These are phyloP conservation scores for Trilocha varians DNA, from an alignment of 2,888 invertebrate genomes.

Conservation along the genomic window DNA sequence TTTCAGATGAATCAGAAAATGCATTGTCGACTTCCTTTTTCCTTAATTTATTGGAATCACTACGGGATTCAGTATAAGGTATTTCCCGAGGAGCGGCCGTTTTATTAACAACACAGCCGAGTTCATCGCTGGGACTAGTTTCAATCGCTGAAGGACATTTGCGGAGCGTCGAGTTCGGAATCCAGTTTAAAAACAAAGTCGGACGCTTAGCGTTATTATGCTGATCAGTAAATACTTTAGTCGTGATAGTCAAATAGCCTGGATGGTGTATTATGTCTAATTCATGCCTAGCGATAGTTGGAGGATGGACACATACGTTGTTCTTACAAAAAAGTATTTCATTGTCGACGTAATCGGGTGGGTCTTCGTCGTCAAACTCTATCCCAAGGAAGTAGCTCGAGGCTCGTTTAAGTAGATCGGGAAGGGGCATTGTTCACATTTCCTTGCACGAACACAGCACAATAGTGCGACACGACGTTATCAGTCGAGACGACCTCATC, in stretches of 20 bases:
- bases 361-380: conserved; percentile 75
- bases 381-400: conserved; percentile 85
- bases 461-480: conserved; percentile 21
- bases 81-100: conserved; percentile 37
- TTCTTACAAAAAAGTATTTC: conserved; percentile 94
- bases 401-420: conserved; percentile 83
- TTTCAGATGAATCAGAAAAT: conserved; percentile 70
- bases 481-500: conserved; percentile 51
- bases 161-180: conserved; percentile 91
- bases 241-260: conserved; percentile 91
- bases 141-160: conserved; percentile 86
- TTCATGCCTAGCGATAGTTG: conserved; percentile 85
- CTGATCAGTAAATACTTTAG: conserved; percentile 84
- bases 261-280: conserved; percentile 92
- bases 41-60: conserved; percentile 22
- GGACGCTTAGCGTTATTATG: conserved; percentile 83
- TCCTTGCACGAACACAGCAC: conserved; percentile 27
- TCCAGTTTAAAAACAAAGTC: conserved; percentile 94
- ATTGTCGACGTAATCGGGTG: conserved; percentile 82
- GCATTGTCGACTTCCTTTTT: conserved; percentile 54
- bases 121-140: conserved; percentile 66
- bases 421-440: conserved; percentile 80
- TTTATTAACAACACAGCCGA: conserved; percentile 40
- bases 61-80: conserved; percentile 22
- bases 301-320: conserved; percentile 97